Base-by-base conservation (phyloP, 2,113 vertebrate species). In the western clawed frog (Xenopus tropicalis) region DNA sequence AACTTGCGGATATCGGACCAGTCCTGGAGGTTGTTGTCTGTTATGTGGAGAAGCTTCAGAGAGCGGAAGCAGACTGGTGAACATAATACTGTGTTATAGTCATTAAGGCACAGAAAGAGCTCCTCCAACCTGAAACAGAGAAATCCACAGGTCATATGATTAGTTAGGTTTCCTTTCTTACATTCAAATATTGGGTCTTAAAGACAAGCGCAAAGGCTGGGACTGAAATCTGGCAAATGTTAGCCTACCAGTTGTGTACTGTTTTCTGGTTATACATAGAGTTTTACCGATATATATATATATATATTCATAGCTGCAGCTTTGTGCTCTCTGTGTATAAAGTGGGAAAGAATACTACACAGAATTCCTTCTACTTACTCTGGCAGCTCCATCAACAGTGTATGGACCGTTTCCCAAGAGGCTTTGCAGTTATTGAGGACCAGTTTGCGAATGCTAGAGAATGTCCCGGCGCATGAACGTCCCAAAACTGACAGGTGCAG, bases 31-130 rank as follows among this genome's bases (percentile, higher is more conserved):
- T 93, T 95, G 86, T 99, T 99, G 85, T 98, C 95, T 70, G 97
- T 96, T 82, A 99, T 98, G 82, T 99, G 96, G 83, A 99, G 94
- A 57, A 99, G 90, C 73, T 92, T 94, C 70, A 99, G 90, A 3
- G 96, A 98, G 61, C 91, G 91, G 80, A 94, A 98, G 83, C 93
- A 83, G 17, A 88, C 80, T 0, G 90, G 86, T 66, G 94, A 92
- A 71, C 91, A 90, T 70, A 90, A 92, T 86, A 99, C 95, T 23
- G 89, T 86, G 87, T 92, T 86, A 57, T 94, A 99, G 86, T 93
- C 93, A 0, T 99, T 99, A 90, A 99, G 92, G 89, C 96, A 99
- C 88, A 99, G 88, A 89, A 99, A 99, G 20, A 99, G 94, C 86
- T 99, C 96, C 89, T 94, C 94, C 86, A 99, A 88, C 86, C 97